A percentile compares a stretch with the other conserved stretches of the same genome.
These are phyloP conservation scores for Sebastes nivosus DNA, from an alignment of 2,797 vertebrate genomes.

Conservation along the genomic window DNA sequence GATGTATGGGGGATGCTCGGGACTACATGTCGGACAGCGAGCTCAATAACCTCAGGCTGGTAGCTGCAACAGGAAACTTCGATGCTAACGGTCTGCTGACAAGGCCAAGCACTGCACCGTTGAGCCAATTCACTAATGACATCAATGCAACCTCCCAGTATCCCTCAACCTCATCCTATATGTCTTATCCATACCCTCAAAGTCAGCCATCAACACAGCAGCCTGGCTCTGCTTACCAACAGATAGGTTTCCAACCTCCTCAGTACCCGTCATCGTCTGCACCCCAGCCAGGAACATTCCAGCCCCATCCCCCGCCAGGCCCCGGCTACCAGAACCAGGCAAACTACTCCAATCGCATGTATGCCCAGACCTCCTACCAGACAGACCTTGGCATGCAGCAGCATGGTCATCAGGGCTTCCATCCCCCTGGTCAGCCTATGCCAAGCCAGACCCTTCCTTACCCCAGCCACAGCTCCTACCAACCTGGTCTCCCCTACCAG, in stretches of 20 bases:
- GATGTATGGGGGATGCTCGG: conserved; percentile 90
- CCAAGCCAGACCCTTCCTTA: conserved; percentile 86
- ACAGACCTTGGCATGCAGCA: conserved; percentile 87
- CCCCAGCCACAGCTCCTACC: conserved; percentile 80
- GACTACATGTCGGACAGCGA: conserved; percentile 99
- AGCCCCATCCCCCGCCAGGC: conserved; percentile 86
- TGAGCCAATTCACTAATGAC: conserved; percentile 87
- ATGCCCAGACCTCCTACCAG: conserved; percentile 85
- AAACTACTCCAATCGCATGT: conserved; percentile 85
- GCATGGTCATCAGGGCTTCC: conserved; percentile 86
- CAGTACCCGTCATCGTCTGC: conserved; percentile 86
- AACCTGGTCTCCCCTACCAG: conserved; percentile 84
- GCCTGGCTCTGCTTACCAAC: conserved; percentile 85
- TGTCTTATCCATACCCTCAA: conserved; percentile 88
- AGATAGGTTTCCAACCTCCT: conserved; percentile 86
- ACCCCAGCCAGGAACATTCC: conserved; percentile 91
- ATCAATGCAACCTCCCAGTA: conserved; percentile 82
- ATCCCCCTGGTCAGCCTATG: conserved; percentile 85
- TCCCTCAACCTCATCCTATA: conserved; percentile 85
- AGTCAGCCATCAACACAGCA: conserved; percentile 83
- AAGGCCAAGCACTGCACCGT: conserved; percentile 83
- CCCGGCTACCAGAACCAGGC: conserved; percentile 87
- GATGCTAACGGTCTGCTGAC: conserved; percentile 83
- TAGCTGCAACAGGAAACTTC: conserved; percentile 80
- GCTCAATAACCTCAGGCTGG: conserved; percentile 92